Conservation (phyloP, 2,113 vertebrate species). For the Pseudopipra pipra region DNA sequence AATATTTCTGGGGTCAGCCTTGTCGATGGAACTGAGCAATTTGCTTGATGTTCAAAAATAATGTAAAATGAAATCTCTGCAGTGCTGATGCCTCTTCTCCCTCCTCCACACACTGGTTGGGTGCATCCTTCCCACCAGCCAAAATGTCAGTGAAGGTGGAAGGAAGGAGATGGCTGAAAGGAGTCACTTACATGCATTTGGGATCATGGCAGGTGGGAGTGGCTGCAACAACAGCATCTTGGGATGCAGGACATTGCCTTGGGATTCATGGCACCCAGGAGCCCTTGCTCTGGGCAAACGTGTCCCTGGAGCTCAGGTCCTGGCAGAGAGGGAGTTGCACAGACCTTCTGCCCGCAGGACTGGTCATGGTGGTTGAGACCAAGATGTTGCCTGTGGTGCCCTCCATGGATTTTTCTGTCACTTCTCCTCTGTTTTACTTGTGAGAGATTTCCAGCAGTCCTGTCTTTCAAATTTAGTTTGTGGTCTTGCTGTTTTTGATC, state of each 20-base stretch:
- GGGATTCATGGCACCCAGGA: fast-evolving
- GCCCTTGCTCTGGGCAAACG: background rate
- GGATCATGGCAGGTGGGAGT: background rate
- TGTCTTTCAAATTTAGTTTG: background rate
- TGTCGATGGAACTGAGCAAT: background rate
- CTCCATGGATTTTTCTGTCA: background rate
- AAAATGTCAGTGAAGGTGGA: background rate
- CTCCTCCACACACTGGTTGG: background rate
- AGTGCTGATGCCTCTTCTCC: background rate
- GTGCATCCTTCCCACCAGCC: background rate
- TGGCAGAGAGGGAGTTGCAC: background rate
- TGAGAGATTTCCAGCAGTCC: background rate
- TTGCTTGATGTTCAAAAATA: background rate
- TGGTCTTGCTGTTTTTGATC: background rate
- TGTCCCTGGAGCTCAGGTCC: background rate
- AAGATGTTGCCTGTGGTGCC: background rate
- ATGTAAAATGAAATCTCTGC: background rate
- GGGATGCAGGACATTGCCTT: background rate
- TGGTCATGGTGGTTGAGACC: background rate
- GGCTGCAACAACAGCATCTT: background rate
- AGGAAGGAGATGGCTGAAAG: background rate
- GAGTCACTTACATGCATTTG: background rate
- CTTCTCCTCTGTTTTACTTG: background rate
- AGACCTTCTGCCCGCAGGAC: background rate
- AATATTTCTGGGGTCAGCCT: background rate